Conservation (phyloP, 2,888 invertebrate genomes). For the Mantis religiosa region DNA sequence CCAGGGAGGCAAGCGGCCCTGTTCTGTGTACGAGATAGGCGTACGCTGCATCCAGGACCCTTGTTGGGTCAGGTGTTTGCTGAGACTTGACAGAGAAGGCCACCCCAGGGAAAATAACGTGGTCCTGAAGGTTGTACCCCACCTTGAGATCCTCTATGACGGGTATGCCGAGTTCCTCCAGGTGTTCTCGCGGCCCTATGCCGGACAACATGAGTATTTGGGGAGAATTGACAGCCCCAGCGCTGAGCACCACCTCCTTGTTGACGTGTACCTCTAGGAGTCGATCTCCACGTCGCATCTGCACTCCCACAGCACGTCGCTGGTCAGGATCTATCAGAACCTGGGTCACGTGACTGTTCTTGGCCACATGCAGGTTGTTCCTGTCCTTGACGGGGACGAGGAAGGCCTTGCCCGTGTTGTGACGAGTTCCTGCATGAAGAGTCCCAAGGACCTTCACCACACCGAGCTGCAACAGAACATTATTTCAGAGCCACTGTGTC, state of each 20-base stretch:
- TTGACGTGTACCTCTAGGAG: conserved; percentile 41
- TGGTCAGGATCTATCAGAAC: conserved; percentile 48
- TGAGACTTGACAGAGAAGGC: conserved; percentile 36
- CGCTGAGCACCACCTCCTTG: conserved; percentile 61
- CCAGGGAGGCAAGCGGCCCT: conserved; percentile 46
- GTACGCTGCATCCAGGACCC: conserved; percentile 36
- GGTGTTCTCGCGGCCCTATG: conserved; percentile 52
- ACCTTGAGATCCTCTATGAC: conserved; percentile 49
- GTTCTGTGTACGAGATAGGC: conserved; percentile 46
- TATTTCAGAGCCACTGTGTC: no score
- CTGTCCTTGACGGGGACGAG: conserved; percentile 48
- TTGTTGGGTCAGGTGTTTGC: conserved; percentile 34
- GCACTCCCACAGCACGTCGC: conserved; percentile 46
- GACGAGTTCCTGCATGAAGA: conserved; percentile 41
- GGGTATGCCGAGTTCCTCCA: conserved; percentile 47
- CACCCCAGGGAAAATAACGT: conserved; percentile 43
- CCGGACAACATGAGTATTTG: conserved; percentile 68
- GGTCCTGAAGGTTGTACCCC: conserved; percentile 55
- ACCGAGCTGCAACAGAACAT: not conserved
- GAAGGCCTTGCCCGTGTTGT: conserved; percentile 46
- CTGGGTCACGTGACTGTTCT: conserved; percentile 53
- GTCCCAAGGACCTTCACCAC: conserved; percentile 44
- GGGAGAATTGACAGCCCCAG: conserved; percentile 62
- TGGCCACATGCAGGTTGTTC: conserved; percentile 56
- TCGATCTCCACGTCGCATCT: conserved; percentile 38